Evolutionary conservation across 1,140 invertebrate genomes (phyloP).

Genomic region (Drosophila kanapiae): DNA sequence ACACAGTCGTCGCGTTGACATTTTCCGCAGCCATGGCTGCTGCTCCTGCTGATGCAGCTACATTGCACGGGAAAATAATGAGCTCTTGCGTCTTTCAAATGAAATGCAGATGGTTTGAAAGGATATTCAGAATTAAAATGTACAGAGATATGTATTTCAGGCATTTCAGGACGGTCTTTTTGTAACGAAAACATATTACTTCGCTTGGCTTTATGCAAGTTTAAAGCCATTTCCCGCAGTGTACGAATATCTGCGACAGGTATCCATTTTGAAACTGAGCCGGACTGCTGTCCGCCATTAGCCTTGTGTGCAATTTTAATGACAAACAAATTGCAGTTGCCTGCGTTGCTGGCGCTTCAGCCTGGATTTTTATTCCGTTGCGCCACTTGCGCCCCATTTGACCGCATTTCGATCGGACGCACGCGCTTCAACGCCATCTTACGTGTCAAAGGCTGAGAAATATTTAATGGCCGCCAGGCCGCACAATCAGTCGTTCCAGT

Average conservation of each 20-base stretch:
- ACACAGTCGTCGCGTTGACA: slow-evolving; percentile 60
- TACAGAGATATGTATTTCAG: no score
- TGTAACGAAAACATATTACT: no score
- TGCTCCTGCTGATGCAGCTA: slow-evolving; percentile 20
- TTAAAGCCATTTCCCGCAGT: neutral
- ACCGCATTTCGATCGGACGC: slow-evolving; percentile 76
- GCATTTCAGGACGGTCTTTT: no score
- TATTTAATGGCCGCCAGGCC: slow-evolving; percentile 63
- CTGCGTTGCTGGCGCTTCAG: slow-evolving; percentile 39
- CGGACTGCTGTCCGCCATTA: slow-evolving; percentile 63
- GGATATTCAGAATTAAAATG: slow-evolving; percentile 4
- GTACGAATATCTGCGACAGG: slow-evolving; percentile 18
- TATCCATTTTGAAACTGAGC: slow-evolving; percentile 35
- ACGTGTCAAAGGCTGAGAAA: slow-evolving; percentile 75
- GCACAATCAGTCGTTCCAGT: slow-evolving; percentile 5
- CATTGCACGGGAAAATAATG: slow-evolving; percentile 7
- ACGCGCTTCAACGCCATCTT: slow-evolving; percentile 70
- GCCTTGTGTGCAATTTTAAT: slow-evolving; percentile 84
- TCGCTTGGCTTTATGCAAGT: neutral
- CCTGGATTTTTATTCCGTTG: slow-evolving; percentile 28
- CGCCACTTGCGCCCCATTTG: slow-evolving; percentile 66
- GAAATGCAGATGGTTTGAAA: slow-evolving; percentile 2
- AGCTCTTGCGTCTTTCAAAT: neutral
- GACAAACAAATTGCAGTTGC: slow-evolving; percentile 77
- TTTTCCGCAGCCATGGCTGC: slow-evolving; percentile 42